Evolutionary conservation across 2,797 vertebrate species (phyloP).

Genomic region (Acridotheres tristis): DNA sequence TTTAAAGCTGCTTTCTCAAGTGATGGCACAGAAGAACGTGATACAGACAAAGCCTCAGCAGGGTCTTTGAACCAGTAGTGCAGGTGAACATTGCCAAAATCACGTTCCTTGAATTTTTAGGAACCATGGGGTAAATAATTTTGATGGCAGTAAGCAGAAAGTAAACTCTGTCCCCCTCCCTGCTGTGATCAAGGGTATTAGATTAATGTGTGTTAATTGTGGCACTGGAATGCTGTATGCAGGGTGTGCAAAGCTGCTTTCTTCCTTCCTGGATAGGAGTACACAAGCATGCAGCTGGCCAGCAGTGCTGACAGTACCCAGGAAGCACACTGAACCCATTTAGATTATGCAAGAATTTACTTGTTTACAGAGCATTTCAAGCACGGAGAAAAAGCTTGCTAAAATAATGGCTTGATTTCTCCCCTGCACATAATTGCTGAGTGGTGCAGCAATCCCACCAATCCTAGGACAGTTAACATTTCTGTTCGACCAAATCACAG

Average conservation of each 20-base stretch:
- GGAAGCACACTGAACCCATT: background rate
- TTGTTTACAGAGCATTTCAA: background rate
- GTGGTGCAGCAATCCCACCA: background rate
- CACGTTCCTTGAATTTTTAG: background rate
- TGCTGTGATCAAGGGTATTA: rapidly evolving
- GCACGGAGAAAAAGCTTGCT: background rate
- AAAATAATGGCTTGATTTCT: background rate
- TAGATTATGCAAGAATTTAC: background rate
- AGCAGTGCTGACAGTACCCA: background rate
- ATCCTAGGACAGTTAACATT: background rate
- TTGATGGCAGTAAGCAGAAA: background rate
- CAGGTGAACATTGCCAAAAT: background rate
- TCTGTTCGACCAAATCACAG: rapidly evolving
- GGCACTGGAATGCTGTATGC: rapidly evolving
- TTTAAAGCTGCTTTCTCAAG: background rate
- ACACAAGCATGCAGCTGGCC: background rate
- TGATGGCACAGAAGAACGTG: rapidly evolving
- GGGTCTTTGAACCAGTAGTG: rapidly evolving
- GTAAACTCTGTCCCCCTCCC: rapidly evolving
- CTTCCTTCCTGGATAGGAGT: background rate
- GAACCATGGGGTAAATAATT: background rate
- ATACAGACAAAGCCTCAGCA: background rate
- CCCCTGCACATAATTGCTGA: too few species aligned
- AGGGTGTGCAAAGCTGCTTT: background rate
- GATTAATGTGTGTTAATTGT: rapidly evolving